phyloP scores from a whole-genome alignment of 2,888 invertebrate species.

The Azorinus chamasolen region DNA sequence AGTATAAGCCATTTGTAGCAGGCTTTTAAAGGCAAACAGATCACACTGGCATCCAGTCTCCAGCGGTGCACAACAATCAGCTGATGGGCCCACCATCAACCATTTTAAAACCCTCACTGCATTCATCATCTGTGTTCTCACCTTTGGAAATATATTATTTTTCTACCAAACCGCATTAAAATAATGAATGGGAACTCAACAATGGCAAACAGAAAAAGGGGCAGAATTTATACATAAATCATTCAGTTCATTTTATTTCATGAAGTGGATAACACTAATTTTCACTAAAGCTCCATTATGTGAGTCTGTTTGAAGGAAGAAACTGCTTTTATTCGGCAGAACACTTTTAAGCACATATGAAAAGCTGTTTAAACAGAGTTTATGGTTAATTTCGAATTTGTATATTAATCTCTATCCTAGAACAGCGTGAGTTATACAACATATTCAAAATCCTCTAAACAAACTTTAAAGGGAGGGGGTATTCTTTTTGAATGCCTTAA shows the following conservation, averaged over 20 bases:
- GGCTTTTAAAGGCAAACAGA: too few relatives aligned
- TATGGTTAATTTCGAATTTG: conserved; percentile 26
- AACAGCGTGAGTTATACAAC: not conserved
- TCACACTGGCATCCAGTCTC: too few relatives aligned
- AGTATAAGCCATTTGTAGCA: too few relatives aligned
- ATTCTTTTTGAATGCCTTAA: not conserved
- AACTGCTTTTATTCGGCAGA: not conserved
- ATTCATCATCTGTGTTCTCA: conserved; percentile 4
- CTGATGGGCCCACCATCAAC: not conserved
- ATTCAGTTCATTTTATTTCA: conserved; percentile 24
- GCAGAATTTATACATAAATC: conserved; percentile 30
- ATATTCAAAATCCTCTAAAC: not conserved
- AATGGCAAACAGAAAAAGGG: conserved; percentile 23
- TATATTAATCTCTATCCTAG: conserved; percentile 6
- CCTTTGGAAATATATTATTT: conserved; percentile 6
- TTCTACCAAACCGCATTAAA: conserved; percentile 46
- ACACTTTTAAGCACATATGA: conserved; percentile 3
- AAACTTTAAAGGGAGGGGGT: not conserved
- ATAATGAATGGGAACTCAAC: conserved; percentile 46
- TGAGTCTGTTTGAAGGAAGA: not conserved
- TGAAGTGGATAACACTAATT: conserved; percentile 16
- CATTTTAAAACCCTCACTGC: not conserved
- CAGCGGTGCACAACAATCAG: not conserved
- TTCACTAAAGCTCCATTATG: too few relatives aligned
- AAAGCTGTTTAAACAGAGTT: conserved; percentile 22